Base-by-base conservation (phyloP, 2,797 vertebrate genomes). In the Bradypus variegatus region DNA sequence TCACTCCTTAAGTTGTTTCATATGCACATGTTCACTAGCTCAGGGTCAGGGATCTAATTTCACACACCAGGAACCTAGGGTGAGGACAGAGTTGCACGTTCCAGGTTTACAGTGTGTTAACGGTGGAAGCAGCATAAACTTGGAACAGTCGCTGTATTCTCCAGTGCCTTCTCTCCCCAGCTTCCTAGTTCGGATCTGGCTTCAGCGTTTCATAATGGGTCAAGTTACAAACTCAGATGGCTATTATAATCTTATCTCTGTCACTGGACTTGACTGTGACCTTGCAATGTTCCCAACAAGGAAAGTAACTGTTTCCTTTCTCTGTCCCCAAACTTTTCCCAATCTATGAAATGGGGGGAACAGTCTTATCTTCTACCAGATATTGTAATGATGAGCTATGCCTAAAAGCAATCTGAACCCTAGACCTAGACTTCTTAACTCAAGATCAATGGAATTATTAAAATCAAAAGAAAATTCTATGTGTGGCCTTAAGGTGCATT, bases 11-110 rank as follows among this genome's bases (percentile, higher is more conserved):
- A 18, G 48, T 69, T 48, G 50, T 80, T 31, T 69, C 23, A 14
- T 1, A 75, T 1, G 36, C 19, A 70, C 18, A 9, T 0, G 15
- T 45, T 67, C n/a, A 38, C 53, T 33, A 69, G 86, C 58, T 9
- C n/a, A 11, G 72, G 80, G 60, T 72, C 94, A 89, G 12, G 53
- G 8, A 93, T 21, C 89, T 62, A 69, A 92, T 21, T 88, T 90
- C 69, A 75, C 70, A 82, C 53, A 33, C 0, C 5, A 94, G 83
- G 62, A 73, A 77, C 31, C 60, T 6, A 29, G 11, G 58, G 38
- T 55, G 33, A 36, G 33, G 23, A 55, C 9, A 36, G 41, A 53
- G 64, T 50, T 2, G 5, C 29, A 13, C 5, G 27, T 1, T 12
- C 76, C 15, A 25, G 64, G 72, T 16, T 41, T 9, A 29, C 8